Conservation (phyloP, 2,113 vertebrate species). For the Pantherophis guttatus region DNA sequence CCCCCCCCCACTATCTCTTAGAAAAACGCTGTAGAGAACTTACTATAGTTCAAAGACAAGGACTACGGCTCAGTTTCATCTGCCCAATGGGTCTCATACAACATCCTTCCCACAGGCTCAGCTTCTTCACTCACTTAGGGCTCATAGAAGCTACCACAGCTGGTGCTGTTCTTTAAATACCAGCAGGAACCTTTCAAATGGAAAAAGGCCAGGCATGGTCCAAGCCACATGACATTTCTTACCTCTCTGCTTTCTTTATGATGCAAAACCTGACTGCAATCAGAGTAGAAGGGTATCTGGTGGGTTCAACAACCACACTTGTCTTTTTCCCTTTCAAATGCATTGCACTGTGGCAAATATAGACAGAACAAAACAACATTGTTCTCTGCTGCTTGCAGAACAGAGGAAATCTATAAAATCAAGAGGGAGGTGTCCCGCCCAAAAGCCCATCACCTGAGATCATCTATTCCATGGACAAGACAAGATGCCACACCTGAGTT, state of each 20-base stretch:
- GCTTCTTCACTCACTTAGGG: not conserved
- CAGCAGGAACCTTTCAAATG: not conserved
- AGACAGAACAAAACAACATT: not conserved
- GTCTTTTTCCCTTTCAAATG: not conserved
- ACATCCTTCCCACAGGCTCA: not conserved
- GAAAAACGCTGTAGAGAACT: not conserved
- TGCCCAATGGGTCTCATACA: not conserved
- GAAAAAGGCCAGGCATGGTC: not conserved
- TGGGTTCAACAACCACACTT: not conserved
- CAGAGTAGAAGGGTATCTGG: not conserved
- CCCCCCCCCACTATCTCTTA: not conserved
- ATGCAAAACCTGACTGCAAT: not conserved
- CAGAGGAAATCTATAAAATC: not conserved
- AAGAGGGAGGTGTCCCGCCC: not conserved
- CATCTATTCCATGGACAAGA: not conserved
- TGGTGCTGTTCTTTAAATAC: not conserved
- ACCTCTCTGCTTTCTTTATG: not conserved
- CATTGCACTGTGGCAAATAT: not conserved
- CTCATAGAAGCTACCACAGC: not conserved
- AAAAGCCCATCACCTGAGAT: not conserved
- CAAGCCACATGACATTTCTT: not conserved
- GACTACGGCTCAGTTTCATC: not conserved
- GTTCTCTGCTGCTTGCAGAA: not conserved
- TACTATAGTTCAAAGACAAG: not conserved
- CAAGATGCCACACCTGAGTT: not conserved